Percentiles rank a stretch among this genome's conserved stretches.
phyloP scores from a whole-genome alignment of 2,888 invertebrate species.

The Ryuthela nishihirai region DNA sequence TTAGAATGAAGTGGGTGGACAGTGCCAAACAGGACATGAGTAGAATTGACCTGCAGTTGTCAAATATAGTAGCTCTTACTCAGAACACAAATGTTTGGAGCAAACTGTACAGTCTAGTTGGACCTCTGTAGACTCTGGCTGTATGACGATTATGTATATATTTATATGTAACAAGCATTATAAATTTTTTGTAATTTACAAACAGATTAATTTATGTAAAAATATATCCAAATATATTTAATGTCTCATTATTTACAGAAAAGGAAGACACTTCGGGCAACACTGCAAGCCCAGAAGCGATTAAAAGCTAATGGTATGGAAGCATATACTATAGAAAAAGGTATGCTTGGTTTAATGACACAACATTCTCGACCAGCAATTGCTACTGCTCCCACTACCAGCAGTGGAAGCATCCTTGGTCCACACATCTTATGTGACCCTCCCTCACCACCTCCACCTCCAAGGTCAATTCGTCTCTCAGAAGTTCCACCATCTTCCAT shows the following conservation, averaged over 20 bases:
- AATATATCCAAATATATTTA: too few species aligned
- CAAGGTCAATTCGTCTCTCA: not conserved
- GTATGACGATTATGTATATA: too few species aligned
- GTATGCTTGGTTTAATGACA: slow-evolving; percentile 23
- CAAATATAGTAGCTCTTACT: too few species aligned
- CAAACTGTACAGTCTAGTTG: too few species aligned
- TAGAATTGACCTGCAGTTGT: too few species aligned
- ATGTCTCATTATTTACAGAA: slow-evolving; percentile 65
- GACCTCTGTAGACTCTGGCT: too few species aligned
- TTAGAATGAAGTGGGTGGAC: too few species aligned
- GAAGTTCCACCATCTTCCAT: slow-evolving; percentile 9
- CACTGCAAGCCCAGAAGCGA: slow-evolving; percentile 70
- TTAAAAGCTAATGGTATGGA: slow-evolving; percentile 70
- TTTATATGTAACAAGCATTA: not conserved
- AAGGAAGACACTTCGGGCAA: slow-evolving; percentile 79
- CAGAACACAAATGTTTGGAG: too few species aligned
- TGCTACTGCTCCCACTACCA: not conserved
- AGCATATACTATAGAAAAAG: slow-evolving; percentile 37
- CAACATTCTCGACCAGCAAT: not conserved
- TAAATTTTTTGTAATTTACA: not conserved
- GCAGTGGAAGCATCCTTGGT: not conserved
- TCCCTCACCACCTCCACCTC: slow-evolving; percentile 9
- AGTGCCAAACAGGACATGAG: too few species aligned
- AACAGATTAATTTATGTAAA: too few species aligned
- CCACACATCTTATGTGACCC: not conserved